Evolutionary conservation across 2,888 invertebrate species (phyloP).

Genomic region (Nephrocerus scutellatus): DNA sequence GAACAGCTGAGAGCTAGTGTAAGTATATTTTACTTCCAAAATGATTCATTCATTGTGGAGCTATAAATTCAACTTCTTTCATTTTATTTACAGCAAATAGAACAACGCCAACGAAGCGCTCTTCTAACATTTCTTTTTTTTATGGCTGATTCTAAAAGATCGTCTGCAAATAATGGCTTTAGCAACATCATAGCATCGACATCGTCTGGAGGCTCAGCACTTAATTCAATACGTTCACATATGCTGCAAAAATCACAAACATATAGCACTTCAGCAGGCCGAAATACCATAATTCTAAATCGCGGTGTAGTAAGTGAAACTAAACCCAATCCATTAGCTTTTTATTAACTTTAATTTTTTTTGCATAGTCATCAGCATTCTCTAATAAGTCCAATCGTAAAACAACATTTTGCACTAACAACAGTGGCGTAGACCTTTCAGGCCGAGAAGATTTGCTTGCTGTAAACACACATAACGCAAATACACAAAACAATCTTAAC

Average conservation of each 20-base stretch:
- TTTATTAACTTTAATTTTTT: background rate
- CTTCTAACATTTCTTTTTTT: slow-evolving; percentile 51
- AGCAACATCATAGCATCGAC: background rate
- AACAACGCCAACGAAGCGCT: slow-evolving; percentile 56
- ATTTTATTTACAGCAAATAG: slow-evolving; percentile 48
- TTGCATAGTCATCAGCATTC: slow-evolving; percentile 1
- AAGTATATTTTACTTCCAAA: slow-evolving; percentile 18
- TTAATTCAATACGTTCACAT: slow-evolving; percentile 25
- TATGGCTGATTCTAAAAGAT: slow-evolving; percentile 32
- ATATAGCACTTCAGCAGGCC: background rate
- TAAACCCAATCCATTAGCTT: too few relatives aligned
- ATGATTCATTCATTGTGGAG: too few relatives aligned
- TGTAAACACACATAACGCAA: slow-evolving; percentile 10
- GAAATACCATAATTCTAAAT: background rate
- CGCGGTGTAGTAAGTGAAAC: slow-evolving; percentile 5
- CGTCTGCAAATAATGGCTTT: slow-evolving; percentile 24
- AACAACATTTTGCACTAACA: too few relatives aligned
- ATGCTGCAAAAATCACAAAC: slow-evolving; percentile 21
- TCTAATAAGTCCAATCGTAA: slow-evolving; percentile 1
- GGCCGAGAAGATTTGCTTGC: slow-evolving; percentile 1
- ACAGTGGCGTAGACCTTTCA: too few relatives aligned
- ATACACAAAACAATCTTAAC: slow-evolving; percentile 20
- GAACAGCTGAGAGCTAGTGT: slow-evolving; percentile 36
- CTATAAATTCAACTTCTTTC: too few relatives aligned
- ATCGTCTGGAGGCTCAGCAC: slow-evolving; percentile 19